Evolutionary conservation across 2,113 vertebrate species (phyloP).

Genomic region (Quiscalus mexicanus): DNA sequence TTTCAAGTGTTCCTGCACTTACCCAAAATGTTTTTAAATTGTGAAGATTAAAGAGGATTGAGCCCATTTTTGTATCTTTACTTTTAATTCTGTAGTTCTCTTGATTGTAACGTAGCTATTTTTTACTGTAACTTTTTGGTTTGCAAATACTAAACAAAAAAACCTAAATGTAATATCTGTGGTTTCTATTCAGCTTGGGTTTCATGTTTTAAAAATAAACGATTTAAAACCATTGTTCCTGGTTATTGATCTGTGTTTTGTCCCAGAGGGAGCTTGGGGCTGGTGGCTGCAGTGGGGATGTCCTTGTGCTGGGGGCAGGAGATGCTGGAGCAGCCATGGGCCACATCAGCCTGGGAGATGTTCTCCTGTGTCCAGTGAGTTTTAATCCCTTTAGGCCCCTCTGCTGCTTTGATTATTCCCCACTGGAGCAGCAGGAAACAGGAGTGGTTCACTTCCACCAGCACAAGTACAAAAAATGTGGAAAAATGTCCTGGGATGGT

Average conservation of each 20-base stretch:
- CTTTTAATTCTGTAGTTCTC: conserved; percentile 71
- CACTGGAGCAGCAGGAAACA: neutral
- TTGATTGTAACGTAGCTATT: conserved; percentile 77
- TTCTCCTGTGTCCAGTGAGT: rapidly evolving
- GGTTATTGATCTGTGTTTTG: neutral
- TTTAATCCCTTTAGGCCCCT: neutral
- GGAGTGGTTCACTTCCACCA: rapidly evolving
- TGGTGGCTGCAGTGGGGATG: neutral
- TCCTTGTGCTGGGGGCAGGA: neutral
- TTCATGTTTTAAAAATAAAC: conserved; percentile 94
- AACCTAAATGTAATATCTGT: conserved; percentile 91
- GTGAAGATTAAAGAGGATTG: conserved; percentile 68
- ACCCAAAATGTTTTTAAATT: conserved; percentile 77
- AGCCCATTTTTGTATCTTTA: conserved; percentile 64
- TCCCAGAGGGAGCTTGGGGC: rapidly evolving
- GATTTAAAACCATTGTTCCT: conserved; percentile 67
- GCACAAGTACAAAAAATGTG: neutral
- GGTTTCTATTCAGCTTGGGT: conserved; percentile 91
- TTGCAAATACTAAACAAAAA: conserved; percentile 84
- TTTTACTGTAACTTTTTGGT: conserved; percentile 82
- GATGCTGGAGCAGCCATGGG: neutral
- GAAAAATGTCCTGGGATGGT: neutral
- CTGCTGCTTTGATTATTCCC: neutral
- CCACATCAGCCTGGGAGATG: neutral
- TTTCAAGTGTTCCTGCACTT: conserved; percentile 65